phyloP scores from a whole-genome alignment of 2,113 vertebrate species.

The Fregetta grallaria region DNA sequence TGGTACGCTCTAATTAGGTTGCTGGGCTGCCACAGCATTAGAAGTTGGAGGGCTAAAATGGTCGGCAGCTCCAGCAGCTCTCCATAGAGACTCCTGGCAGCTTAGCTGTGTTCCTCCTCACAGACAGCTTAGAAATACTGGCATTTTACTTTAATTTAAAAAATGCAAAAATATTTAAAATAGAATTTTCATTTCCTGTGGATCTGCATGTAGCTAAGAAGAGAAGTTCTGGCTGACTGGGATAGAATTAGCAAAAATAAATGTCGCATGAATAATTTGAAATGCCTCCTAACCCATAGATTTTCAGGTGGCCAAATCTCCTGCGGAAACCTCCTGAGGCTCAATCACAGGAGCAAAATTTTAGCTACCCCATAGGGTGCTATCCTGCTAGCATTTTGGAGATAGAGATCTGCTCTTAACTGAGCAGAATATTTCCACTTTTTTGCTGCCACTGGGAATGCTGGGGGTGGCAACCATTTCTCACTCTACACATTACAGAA shows the following conservation, averaged over 20 bases:
- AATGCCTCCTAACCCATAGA: not conserved
- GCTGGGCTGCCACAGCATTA: not conserved
- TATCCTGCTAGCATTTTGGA: not conserved
- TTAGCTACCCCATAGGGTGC: not conserved
- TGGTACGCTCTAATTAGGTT: not conserved
- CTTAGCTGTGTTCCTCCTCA: not conserved
- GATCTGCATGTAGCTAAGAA: not conserved
- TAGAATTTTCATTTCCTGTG: not conserved
- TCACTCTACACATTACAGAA: not conserved
- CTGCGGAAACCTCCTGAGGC: not conserved
- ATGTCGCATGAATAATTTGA: not conserved
- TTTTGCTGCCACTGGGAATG: not conserved
- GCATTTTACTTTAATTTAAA: not conserved
- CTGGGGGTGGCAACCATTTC: not conserved
- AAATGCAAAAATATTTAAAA: not conserved
- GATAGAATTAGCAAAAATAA: not conserved
- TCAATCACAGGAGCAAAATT: not conserved
- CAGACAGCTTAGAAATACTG: not conserved
- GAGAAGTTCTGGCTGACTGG: not conserved
- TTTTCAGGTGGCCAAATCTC: not conserved
- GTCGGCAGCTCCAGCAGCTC: not conserved
- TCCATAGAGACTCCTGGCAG: constrained; percentile 16
- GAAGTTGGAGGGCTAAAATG: not conserved
- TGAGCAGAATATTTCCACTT: not conserved
- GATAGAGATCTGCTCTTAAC: rapidly evolving